Evolutionary conservation across 2,888 invertebrate species (phyloP).

Genomic region (Elaeidobius kamerunicus): DNA sequence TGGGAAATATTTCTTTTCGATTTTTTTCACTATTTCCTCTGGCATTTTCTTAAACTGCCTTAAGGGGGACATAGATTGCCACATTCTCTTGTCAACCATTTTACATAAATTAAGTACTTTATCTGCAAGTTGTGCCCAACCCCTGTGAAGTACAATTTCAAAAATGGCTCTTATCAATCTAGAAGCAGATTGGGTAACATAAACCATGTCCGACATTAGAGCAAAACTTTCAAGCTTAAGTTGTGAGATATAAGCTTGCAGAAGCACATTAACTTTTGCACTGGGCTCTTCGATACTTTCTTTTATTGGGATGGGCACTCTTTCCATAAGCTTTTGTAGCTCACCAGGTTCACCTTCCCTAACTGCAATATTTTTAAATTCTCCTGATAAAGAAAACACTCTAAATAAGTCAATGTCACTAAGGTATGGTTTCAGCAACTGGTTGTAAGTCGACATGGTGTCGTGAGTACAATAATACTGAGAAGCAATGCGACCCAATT

Average conservation of each 20-base stretch:
- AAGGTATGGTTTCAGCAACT: constrained; percentile 91
- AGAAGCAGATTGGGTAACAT: constrained; percentile 95
- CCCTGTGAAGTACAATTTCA: constrained; percentile 84
- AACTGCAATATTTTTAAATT: constrained; percentile 91
- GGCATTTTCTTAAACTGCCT: constrained; percentile 97
- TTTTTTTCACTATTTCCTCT: constrained; percentile 92
- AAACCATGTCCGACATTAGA: constrained; percentile 99
- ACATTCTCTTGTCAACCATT: constrained; percentile 98
- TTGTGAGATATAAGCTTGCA: constrained; percentile 98
- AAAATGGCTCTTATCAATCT: constrained; percentile 94
- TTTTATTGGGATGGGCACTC: constrained; percentile 98
- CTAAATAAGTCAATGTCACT: constrained; percentile 96
- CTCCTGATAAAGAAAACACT: constrained; percentile 97
- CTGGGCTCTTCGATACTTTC: constrained; percentile 97
- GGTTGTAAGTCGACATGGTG: constrained; percentile 95
- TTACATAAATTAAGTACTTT: constrained; percentile 95
- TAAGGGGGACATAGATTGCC: constrained; percentile 99
- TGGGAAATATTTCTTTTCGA: constrained; percentile 96
- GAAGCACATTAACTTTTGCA: constrained; percentile 92
- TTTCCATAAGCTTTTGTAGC: constrained; percentile 86
- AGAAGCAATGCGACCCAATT: constrained; percentile 94
- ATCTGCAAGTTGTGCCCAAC: constrained; percentile 98
- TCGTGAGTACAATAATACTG: constrained; percentile 98
- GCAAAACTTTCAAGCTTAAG: constrained; percentile 98
- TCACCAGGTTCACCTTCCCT: constrained; percentile 96